phyloP scores from a whole-genome alignment of 1,140 invertebrate species.

The Cephus cinctus region DNA sequence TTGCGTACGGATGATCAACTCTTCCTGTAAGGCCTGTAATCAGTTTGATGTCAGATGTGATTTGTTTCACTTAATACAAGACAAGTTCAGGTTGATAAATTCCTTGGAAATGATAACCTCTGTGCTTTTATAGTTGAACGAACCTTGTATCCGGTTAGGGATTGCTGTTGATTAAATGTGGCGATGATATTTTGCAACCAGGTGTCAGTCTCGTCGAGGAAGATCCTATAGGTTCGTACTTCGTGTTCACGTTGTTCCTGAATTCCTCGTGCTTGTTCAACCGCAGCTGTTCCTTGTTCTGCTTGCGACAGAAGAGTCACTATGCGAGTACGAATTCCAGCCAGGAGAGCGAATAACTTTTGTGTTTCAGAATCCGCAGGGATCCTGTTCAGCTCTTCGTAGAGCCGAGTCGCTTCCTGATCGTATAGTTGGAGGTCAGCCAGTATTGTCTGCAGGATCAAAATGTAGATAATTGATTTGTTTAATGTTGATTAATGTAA shows the following conservation, averaged over 20 bases:
- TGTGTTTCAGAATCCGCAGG: conserved; percentile 57
- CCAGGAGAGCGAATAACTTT: conserved; percentile 52
- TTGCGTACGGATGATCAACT: conserved; percentile 38
- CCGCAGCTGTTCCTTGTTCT: conserved; percentile 58
- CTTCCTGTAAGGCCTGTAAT: conserved; percentile 42
- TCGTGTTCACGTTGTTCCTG: conserved; percentile 61
- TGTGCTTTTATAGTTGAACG: background rate
- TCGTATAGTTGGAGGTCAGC: conserved; percentile 61
- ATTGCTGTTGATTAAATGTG: conserved; percentile 31
- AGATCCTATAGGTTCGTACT: conserved; percentile 60
- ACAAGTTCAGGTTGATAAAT: background rate
- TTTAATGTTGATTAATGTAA: too few relatives aligned
- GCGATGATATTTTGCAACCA: conserved; percentile 56
- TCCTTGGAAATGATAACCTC: background rate
- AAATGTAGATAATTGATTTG: conserved; percentile 9
- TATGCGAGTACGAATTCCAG: conserved; percentile 57
- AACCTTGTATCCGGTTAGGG: conserved; percentile 34
- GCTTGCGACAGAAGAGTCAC: conserved; percentile 62
- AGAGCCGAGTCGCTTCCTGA: conserved; percentile 57
- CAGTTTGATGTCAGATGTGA: background rate
- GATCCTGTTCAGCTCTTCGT: conserved; percentile 54
- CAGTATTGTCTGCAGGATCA: conserved; percentile 59
- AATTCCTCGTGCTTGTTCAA: conserved; percentile 58
- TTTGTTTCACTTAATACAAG: background rate
- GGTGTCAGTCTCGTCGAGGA: conserved; percentile 63